Base-by-base conservation (phyloP, 2,888 invertebrate genomes). In the Campoplex capitator region DNA sequence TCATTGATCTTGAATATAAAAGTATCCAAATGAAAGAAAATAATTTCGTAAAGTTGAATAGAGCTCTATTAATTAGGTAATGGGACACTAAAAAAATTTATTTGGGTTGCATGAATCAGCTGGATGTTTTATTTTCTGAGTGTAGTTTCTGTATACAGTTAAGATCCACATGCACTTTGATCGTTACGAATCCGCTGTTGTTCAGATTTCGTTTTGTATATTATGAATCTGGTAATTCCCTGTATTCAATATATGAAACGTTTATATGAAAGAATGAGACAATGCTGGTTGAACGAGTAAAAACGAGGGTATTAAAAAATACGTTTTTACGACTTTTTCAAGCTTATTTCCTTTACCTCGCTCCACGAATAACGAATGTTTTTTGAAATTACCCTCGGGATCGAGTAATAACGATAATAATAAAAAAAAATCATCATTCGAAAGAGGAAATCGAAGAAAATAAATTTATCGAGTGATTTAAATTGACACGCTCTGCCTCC, bases 401-500 rank as follows among this genome's bases (percentile, higher is more conserved):
- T 62, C 48, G n/a, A 48, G 45, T 42, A 13, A 16, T 23, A n/a
- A 70, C 42, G 48, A 48, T n/a, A n/a, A n/a, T n/a, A 32, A 11
- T 42, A 56, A 65, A 42, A 68, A 67, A 62, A 23, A 23, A 23
- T 23, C 23, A 23, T 58, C 48, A 7, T 35, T 45, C 32, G 13
- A 2, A 35, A 7, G 38, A 23, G 13, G 38, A 58, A 79, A 79
- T 70, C n/a, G 35, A 9, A 28, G 28, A 67, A 58, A 68, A 54
- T 38, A 74, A 82, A 78, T 54, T 75, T 73, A 54, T 70, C 70
- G 65, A 65, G 71, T 70, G 42, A 75, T 75, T 80, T 51, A 77
- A 81, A 84, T 84, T 81, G 86, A 86, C 86, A 84, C 82, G 75
- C 74, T 54, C 45, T 70, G 68, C 18, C 58, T 35, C 62, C 48